Base-by-base conservation (phyloP, 2,888 invertebrate species). In the Mythimna albipuncta region DNA sequence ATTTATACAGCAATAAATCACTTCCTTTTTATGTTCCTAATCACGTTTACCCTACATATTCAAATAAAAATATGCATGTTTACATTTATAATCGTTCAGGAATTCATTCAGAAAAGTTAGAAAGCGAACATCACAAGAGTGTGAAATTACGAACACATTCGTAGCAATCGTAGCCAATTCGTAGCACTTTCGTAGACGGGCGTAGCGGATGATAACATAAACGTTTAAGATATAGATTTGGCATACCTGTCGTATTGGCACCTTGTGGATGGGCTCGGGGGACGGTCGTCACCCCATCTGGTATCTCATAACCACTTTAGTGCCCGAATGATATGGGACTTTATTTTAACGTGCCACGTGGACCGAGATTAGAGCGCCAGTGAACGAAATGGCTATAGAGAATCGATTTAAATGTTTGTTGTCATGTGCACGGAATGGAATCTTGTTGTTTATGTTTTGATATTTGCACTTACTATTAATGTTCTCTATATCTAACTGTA, bases 201-300 rank as follows among this genome's bases (percentile, higher is more conserved):
- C 89, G 91, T 91, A 93, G 91, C 89, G 71, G 82, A 90, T 91
- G 87, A 90, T 89, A 91, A 89, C 89, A 88, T 89, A 88, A 89
- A 87, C 88, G 85, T 85, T 90, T 84, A 81, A 89, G 89, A 89
- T 90, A 89, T 91, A 85, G 89, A 91, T 89, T 89, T 87, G 89
- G 88, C 89, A 86, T 87, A 90, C 87, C 87, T 89, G 85, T 75
- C 84, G 83, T 90, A 89, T 91, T 90, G 90, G 88, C 87, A 89
- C 89, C 89, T 89, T 81, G 88, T 71, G 79, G 84, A 84, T 85
- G 89, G 89, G 87, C 91, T 90, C 88, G 87, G 88, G 83, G 89
- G 86, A 89, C 89, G 91, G 90, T 94, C 92, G 91, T 91, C 93
- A 94, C 93, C 90, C 90, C 88, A 91, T 93, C 87, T 89, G 86